These are phyloP conservation scores for Pterophyllum scalare DNA, from an alignment of 2,113 vertebrate species.

Conservation along the genomic window DNA sequence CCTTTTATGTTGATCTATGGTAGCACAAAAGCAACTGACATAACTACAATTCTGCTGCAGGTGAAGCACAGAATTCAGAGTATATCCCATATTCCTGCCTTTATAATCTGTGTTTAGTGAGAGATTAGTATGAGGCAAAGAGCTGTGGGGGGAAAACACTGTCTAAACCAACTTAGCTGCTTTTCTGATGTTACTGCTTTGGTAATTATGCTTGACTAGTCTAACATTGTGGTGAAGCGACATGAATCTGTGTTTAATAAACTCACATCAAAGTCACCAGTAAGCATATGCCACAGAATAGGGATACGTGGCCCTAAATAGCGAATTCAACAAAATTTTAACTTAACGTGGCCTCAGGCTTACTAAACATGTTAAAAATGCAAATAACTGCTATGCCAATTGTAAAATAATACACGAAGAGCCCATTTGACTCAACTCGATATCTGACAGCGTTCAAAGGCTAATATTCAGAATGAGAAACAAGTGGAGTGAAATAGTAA, in stretches of 20 bases:
- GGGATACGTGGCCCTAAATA: background rate
- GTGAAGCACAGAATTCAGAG: background rate
- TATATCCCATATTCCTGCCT: conserved; percentile 34
- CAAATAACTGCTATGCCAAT: background rate
- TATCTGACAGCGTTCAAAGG: background rate
- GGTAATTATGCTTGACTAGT: background rate
- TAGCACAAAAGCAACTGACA: background rate
- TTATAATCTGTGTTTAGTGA: conserved; percentile 10
- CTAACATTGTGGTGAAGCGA: background rate
- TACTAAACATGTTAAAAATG: conserved; percentile 8
- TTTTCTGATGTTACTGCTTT: background rate
- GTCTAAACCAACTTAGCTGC: background rate
- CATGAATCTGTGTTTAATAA: background rate
- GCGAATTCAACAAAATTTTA: conserved; percentile 5
- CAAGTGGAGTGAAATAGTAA: background rate
- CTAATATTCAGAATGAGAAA: background rate
- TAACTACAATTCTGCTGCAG: background rate
- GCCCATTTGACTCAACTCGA: background rate
- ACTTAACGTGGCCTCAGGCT: background rate
- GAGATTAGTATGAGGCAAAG: conserved; percentile 30
- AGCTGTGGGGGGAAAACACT: background rate
- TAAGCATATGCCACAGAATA: background rate
- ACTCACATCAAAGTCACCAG: background rate
- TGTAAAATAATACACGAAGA: background rate
- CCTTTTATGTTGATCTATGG: background rate